phyloP scores from a whole-genome alignment of 2,888 invertebrate genomes.

The Drosophila flavopinicola region DNA sequence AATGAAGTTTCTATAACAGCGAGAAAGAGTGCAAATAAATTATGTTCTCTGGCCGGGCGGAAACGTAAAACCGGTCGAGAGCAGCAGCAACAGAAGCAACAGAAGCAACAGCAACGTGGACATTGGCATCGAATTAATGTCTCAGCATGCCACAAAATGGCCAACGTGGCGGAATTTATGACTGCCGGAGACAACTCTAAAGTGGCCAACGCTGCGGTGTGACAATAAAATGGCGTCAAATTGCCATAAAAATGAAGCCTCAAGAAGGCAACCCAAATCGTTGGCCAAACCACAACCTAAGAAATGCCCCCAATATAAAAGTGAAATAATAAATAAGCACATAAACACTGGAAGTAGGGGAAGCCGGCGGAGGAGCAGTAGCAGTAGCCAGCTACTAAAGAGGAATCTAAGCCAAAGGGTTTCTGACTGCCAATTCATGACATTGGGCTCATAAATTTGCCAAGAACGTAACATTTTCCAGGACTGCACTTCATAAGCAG shows the following conservation, averaged over 20 bases:
- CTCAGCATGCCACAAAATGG: constrained; percentile 77
- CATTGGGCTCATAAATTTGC: constrained; percentile 50
- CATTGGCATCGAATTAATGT: constrained; percentile 75
- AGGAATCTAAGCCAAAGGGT: constrained; percentile 43
- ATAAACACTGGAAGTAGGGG: constrained; percentile 47
- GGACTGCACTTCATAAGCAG: constrained; percentile 25
- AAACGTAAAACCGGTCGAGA: constrained; percentile 49
- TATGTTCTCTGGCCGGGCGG: constrained; percentile 46
- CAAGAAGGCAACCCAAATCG: constrained; percentile 46
- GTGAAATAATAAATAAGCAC: constrained; percentile 78
- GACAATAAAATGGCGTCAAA: constrained; percentile 79
- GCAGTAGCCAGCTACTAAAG: constrained; percentile 7
- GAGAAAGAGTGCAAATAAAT: constrained; percentile 68
- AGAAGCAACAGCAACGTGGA: constrained; percentile 35
- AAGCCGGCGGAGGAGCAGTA: neutral
- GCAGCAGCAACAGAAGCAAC: constrained; percentile 8
- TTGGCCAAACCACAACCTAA: constrained; percentile 52
- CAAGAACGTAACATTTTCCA: constrained; percentile 2
- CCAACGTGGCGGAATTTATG: constrained; percentile 75
- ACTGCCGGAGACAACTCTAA: constrained; percentile 75
- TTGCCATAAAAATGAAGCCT: constrained; percentile 72
- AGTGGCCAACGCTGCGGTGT: constrained; percentile 75
- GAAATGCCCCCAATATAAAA: constrained; percentile 59
- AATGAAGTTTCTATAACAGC: constrained; percentile 68
- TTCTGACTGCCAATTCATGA: constrained; percentile 30